Base-by-base conservation (phyloP, 2,797 vertebrate genomes). In the Acanthornis magna region DNA sequence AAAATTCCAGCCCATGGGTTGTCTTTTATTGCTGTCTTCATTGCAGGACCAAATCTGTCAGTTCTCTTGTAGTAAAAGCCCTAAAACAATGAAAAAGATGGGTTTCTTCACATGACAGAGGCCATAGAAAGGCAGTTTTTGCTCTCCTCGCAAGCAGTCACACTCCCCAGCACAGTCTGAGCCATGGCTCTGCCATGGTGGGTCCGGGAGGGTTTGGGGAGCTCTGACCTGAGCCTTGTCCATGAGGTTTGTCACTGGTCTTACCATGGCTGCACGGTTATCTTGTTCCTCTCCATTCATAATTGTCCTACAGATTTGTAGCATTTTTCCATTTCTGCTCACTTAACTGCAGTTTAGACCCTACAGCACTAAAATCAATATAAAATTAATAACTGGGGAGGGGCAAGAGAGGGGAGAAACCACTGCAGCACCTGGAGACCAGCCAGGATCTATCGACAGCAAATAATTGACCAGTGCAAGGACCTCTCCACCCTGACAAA, bases 211-310 rank as follows among this genome's bases (percentile, higher is more conserved):
- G 34, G 20, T 34, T 13, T 78, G 71, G 27, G 50, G 10, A 63
- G 17, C 57, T 74, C 8, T 10, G 43, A 11, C 23, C 12, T 54
- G 55, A 42, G 9, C 1, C 0, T 5, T 76, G 42, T n/a, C 29
- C 13, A 0, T n/a, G 32, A 20, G 5, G 25, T 85, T 91, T 75
- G 18, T 62, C 55, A 0, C 26, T 60, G 43, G 3, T 38, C 27
- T 67, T 32, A 8, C 5, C 26, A 4, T 2, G 23, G 43, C 17
- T 57, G 18, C 43, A 47, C 0, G 0, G 53, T 16, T 11, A 13
- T 17, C 40, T 34, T 42, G 17, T 32, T 75, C 43, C 40, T 67
- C 45, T 29, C 48, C 26, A 4, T 54, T 66, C 25, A 2, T 15
- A 9, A 9, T 53, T 67, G 17, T 40, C 38, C 27, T 36, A 3